Base-by-base conservation (phyloP, 2,888 invertebrate genomes). In the Drosophila robusta region DNA sequence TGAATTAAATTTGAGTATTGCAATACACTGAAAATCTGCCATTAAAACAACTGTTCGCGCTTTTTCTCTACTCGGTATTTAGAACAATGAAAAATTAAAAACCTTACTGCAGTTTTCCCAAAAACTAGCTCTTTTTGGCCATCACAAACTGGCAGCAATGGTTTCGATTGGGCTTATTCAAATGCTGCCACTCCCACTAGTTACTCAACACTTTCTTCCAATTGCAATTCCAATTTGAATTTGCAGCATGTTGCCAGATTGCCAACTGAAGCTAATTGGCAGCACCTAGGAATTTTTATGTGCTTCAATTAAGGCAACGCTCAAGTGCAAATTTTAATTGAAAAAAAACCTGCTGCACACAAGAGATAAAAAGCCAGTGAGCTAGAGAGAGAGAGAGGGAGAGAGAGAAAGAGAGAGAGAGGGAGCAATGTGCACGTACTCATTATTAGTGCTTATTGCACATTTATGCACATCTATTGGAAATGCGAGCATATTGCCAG, bases 241-340 rank as follows among this genome's bases (percentile, higher is more conserved):
- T 36, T 12, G 1, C 1, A 16, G n/a, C 11, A 32, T n/a, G 32
- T 32, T 50, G 63, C 63, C 63, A 62, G 18, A 42, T 18, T 14
- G 16, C 14, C 1, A 0, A 24, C 5, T 9, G 14, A 22, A 32
- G 7, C 39, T 7, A 39, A 9, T 7, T 39, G 39, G 39, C 39
- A 39, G 16, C 39, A 9, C 39, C 3, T 9, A 14, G 9, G 4
- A 39, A 11, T 39, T 1, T 16, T 9, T 16, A 39, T 8, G 14
- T 39, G 38, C 38, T 14, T 6, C 4, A 38, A 14, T 4, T 38
- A 8, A n/a, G 8, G 14, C 14, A 14, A 14, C 3, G 8, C 38
- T 38, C n/a, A 38, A 38, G 8, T 38, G 38, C 14, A 14, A 16
- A 14, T 8, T 38, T 38, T 8, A 38, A 38, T 38, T 38, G 38